Conservation (phyloP, 2,113 vertebrate species). For the Cepphus grylle region DNA sequence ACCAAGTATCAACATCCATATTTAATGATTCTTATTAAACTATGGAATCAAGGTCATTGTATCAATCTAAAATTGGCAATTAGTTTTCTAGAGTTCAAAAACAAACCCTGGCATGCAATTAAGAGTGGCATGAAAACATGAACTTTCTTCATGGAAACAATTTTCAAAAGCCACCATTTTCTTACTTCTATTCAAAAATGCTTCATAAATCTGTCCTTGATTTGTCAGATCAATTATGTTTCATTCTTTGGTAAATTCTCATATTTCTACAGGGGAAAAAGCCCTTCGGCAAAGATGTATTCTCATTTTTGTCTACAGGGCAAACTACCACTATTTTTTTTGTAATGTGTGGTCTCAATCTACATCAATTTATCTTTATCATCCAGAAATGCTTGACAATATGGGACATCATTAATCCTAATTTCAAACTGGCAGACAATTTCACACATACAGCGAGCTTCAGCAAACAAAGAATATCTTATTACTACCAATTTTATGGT, state of each 20-base stretch:
- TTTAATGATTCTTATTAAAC: neutral
- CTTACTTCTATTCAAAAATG: neutral
- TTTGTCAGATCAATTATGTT: neutral
- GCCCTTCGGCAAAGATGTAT: neutral
- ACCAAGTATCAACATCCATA: neutral
- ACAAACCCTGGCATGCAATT: neutral
- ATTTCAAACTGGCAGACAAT: neutral
- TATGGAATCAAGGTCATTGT: neutral
- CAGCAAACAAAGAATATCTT: neutral
- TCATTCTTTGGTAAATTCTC: neutral
- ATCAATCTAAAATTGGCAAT: neutral
- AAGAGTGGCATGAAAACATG: neutral
- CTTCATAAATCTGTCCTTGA: neutral
- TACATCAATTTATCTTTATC: constrained; percentile 18
- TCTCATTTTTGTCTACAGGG: neutral
- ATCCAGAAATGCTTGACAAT: neutral
- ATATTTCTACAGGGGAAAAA: neutral
- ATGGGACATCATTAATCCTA: neutral
- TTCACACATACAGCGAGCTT: neutral
- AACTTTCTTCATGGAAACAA: neutral
- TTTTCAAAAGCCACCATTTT: neutral
- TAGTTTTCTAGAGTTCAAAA: neutral
- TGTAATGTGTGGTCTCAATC: neutral
- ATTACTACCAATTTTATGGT: neutral
- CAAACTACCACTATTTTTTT: neutral